Percentiles rank a stretch among this genome's conserved stretches.
Conservation (phyloP, 2,797 vertebrate genomes). For the Eulemur mongoz region DNA sequence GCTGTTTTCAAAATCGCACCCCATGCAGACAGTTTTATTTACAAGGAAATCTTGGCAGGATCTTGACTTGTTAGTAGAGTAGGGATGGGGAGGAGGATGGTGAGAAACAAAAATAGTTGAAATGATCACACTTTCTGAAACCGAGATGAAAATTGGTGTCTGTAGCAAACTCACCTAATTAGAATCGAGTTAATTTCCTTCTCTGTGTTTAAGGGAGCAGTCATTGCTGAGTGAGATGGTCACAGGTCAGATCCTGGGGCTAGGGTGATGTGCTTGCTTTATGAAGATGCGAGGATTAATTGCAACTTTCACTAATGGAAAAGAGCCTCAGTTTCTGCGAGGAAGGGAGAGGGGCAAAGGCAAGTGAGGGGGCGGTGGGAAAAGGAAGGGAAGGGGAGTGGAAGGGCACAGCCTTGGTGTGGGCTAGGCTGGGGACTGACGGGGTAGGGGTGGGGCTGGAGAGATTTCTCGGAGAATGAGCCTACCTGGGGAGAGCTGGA, state of each 20-base stretch:
- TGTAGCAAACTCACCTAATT: conserved; percentile 85
- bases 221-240: conserved; percentile 6
- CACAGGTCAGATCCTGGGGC: conserved; percentile 55
- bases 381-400: not conserved
- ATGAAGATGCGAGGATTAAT: conserved; percentile 8
- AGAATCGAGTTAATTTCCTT: conserved; percentile 84
- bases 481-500: not conserved
- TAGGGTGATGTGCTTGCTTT: not conserved
- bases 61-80: conserved; percentile 80
- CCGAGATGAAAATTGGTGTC: conserved; percentile 81
- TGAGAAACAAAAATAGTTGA: conserved; percentile 81
- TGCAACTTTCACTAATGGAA: conserved; percentile 33
- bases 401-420: not conserved
- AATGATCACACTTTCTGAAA: conserved; percentile 83
- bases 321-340: not conserved
- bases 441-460: too few species aligned
- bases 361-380: not conserved
- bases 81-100: conserved; percentile 66
- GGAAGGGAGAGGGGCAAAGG: not conserved
- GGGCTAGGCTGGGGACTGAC: not conserved
- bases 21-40: conserved; percentile 80
- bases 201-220: conserved; percentile 62
- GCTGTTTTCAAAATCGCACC: conserved; percentile 71
- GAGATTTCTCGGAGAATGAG: not conserved
- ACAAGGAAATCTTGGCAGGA: conserved; percentile 79